Percentiles rank a stretch among this genome's conserved stretches.
Evolutionary conservation across 2,113 vertebrate genomes (phyloP).

Genomic region (Dipodomys merriami): DNA sequence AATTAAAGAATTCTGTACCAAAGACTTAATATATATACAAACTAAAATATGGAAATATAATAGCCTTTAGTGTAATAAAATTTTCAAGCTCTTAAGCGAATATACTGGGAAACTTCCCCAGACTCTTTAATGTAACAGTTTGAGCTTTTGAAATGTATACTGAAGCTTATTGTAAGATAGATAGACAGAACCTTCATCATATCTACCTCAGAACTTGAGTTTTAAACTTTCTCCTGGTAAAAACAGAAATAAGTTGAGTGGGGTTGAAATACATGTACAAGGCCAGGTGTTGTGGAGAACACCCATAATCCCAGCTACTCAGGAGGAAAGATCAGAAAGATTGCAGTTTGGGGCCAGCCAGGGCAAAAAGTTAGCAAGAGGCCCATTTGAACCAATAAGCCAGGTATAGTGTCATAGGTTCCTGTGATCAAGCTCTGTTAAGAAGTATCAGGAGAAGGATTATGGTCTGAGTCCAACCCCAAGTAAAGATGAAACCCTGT

Average conservation of each 20-base stretch:
- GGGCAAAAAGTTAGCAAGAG: too few species aligned
- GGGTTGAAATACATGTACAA: conserved; percentile 5
- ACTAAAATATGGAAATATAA: conserved; percentile 17
- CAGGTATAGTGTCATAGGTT: too few species aligned
- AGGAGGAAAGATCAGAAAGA: too few species aligned
- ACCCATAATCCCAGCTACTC: too few species aligned
- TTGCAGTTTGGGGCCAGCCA: too few species aligned
- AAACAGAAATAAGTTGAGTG: conserved; percentile 47
- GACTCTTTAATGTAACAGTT: background rate
- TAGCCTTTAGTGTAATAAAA: background rate
- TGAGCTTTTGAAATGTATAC: background rate
- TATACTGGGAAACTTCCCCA: background rate
- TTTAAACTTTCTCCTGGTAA: conserved; percentile 10
- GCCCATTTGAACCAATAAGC: too few species aligned
- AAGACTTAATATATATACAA: conserved; percentile 25
- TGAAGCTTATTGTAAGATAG: too few species aligned
- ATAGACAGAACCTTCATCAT: too few species aligned
- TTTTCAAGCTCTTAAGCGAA: conserved; percentile 45
- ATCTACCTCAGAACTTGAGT: background rate
- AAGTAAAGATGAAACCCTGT: too few species aligned
- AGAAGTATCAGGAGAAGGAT: too few species aligned
- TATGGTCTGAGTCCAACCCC: too few species aligned
- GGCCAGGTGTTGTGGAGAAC: background rate
- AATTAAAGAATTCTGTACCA: conserved; percentile 20
- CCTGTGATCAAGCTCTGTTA: too few species aligned